Percentiles rank a stretch among this genome's conserved stretches.
Conservation (phyloP, 1,140 invertebrate genomes). For the Pseudoatta argentina region DNA sequence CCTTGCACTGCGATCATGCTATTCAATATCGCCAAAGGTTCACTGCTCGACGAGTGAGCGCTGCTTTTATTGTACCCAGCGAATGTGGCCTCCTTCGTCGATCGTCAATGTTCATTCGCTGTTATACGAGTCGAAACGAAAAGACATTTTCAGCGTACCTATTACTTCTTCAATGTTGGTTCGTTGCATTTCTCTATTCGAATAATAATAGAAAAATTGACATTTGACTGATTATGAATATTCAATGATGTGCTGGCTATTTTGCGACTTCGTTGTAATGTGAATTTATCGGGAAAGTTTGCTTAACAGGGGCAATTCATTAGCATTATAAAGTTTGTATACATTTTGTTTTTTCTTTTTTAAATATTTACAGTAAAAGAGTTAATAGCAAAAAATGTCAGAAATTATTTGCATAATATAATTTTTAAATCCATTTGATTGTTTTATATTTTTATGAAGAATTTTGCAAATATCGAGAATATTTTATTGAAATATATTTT, state of each 20-base stretch:
- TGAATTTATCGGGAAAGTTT: conserved; percentile 22
- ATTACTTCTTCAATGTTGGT: background rate
- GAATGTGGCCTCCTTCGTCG: conserved; percentile 37
- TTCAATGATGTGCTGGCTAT: background rate
- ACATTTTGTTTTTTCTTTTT: background rate
- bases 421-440: background rate
- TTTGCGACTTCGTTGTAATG: background rate
- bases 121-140: background rate
- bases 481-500: conserved; percentile 23
- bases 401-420: background rate
- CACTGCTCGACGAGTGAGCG: conserved; percentile 49
- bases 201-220: background rate
- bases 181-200: background rate
- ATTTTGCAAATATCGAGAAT: background rate
- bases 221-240: conserved; percentile 35
- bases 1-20: conserved; percentile 56
- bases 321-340: conserved; percentile 4
- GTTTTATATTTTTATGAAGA: background rate
- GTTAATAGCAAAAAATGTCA: background rate
- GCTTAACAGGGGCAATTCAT: background rate
- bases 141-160: conserved; percentile 6
- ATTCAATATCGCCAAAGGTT: conserved; percentile 72
- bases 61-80: conserved; percentile 62
- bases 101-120: conserved; percentile 13
- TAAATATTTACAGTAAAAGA: background rate